These are phyloP conservation scores for Gambusia yucatana DNA, from an alignment of 2,797 vertebrate genomes.

Conservation along the genomic window DNA sequence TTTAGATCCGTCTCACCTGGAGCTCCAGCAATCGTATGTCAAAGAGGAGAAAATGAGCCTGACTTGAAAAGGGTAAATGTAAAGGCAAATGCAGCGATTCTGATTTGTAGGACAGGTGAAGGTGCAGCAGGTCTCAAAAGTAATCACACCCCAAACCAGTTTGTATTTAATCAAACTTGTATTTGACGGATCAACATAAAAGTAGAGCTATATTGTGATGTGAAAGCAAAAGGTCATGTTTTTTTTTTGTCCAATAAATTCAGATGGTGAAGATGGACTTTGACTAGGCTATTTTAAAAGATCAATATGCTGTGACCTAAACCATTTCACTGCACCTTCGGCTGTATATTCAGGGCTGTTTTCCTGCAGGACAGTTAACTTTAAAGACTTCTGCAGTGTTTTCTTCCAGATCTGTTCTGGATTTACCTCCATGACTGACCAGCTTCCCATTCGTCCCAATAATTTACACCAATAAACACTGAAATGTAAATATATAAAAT, in stretches of 20 bases:
- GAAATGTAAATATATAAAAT: neutral
- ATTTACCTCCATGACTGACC: neutral
- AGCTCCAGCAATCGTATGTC: neutral
- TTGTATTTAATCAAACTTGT: neutral
- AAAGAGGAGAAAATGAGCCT: neutral
- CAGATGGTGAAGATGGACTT: neutral
- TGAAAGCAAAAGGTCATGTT: neutral
- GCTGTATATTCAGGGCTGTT: neutral
- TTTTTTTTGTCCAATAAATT: neutral
- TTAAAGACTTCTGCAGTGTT: neutral
- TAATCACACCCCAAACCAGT: neutral
- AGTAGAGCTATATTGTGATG: neutral
- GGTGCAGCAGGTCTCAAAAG: neutral
- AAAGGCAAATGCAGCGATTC: neutral
- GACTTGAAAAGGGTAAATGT: neutral
- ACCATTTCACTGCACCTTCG: neutral
- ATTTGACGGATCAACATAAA: neutral
- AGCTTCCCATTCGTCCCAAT: neutral
- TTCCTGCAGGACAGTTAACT: neutral
- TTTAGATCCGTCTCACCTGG: neutral
- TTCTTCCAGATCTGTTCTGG: neutral
- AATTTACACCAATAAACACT: neutral
- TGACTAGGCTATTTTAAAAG: neutral
- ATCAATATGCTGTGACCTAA: neutral
- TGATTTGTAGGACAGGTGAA: neutral